Evolutionary conservation across 2,797 vertebrate species (phyloP).

Genomic region (Champsocephalus esox): DNA sequence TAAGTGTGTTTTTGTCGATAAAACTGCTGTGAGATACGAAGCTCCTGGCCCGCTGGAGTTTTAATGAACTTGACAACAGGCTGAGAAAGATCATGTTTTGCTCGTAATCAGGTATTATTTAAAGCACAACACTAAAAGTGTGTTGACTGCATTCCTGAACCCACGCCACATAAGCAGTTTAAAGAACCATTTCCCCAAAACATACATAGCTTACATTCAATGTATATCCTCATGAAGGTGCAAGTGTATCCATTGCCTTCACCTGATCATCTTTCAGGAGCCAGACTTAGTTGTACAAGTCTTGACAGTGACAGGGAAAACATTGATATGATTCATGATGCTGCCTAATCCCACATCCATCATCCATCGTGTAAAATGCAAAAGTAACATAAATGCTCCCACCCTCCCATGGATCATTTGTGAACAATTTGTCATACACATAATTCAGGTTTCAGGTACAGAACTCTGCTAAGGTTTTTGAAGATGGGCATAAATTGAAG

Average conservation of each 20-base stretch:
- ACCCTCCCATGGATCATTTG: constrained; percentile 67
- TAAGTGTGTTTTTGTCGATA: constrained; percentile 31
- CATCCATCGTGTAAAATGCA: constrained; percentile 58
- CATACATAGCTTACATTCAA: constrained; percentile 8
- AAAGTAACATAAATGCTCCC: constrained; percentile 59
- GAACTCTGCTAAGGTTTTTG: constrained; percentile 29
- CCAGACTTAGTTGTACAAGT: constrained; percentile 31
- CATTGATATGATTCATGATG: constrained; percentile 72
- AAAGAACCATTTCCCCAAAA: neutral
- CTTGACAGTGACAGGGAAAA: constrained; percentile 51
- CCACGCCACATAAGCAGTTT: neutral
- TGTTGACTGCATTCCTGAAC: neutral
- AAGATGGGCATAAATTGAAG: constrained; percentile 35
- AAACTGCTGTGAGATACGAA: neutral
- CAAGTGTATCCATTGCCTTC: constrained; percentile 31
- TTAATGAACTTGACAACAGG: constrained; percentile 28
- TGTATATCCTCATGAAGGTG: constrained; percentile 33
- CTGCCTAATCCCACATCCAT: constrained; percentile 69
- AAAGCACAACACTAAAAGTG: neutral
- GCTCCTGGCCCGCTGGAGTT: constrained; percentile 1
- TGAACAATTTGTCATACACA: constrained; percentile 61
- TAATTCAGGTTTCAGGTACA: constrained; percentile 44
- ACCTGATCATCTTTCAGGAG: constrained; percentile 34
- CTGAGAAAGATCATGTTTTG: neutral
- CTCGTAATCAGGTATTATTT: neutral